Conservation (phyloP, 2,797 vertebrate genomes). For the Macroramphosus scolopax region DNA sequence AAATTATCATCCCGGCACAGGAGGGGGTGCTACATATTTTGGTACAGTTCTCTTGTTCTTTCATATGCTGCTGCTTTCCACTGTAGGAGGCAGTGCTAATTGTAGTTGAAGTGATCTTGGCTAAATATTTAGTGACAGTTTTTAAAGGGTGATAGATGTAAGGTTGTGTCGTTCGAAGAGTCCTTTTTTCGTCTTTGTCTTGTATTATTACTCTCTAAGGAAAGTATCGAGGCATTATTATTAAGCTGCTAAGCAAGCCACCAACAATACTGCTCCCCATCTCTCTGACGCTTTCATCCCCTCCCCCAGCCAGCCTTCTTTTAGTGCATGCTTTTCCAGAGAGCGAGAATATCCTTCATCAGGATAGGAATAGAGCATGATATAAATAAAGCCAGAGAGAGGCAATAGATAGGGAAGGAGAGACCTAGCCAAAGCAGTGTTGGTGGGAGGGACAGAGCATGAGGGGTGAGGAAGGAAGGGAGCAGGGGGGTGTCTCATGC, state of each 20-base stretch:
- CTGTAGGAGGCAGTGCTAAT: conserved; percentile 64
- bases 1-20: conserved; percentile 27
- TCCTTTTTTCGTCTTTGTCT: conserved; percentile 50
- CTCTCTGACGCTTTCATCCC: conserved; percentile 24
- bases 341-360: conserved; percentile 65
- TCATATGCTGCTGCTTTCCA: conserved; percentile 40
- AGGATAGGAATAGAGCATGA: conserved; percentile 71
- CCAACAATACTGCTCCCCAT: conserved; percentile 19
- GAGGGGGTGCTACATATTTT: conserved; percentile 33
- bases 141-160: conserved; percentile 58
- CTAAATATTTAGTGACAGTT: conserved; percentile 71
- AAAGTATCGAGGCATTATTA: conserved; percentile 51
- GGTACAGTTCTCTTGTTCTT: conserved; percentile 22
- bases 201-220: conserved; percentile 51
- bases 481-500: conserved; percentile 60
- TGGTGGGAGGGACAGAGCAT: conserved; percentile 66
- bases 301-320: conserved; percentile 50
- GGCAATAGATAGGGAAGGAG: conserved; percentile 69
- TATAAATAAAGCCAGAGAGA: conserved; percentile 77
- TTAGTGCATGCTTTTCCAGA: conserved; percentile 55
- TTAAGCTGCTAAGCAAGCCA: conserved; percentile 38
- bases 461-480: conserved; percentile 64
- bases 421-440: conserved; percentile 66
- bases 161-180: conserved; percentile 27
- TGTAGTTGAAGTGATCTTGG: conserved; percentile 60